Evolutionary conservation across 2,888 invertebrate genomes (phyloP).

Genomic region (Leptopilina myrica): DNA sequence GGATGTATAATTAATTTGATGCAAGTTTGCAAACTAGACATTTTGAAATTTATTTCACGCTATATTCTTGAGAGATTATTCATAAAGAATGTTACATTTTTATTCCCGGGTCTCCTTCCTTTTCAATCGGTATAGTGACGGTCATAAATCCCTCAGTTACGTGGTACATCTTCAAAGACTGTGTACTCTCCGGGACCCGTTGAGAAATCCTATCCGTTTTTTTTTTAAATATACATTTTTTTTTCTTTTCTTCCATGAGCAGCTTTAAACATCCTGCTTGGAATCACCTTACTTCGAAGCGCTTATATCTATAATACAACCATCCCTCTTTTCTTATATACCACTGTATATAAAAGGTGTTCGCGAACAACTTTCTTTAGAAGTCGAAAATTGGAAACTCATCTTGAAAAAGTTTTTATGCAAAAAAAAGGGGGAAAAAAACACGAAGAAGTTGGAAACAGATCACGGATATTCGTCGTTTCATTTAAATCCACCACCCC

Average conservation of each 20-base stretch:
- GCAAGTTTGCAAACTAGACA: background rate
- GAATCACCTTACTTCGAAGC: background rate
- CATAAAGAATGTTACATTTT: conserved; percentile 27
- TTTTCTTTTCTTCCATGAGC: background rate
- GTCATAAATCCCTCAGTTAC: conserved; percentile 35
- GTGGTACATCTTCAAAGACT: conserved; percentile 35
- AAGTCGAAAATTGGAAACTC: conserved; percentile 29
- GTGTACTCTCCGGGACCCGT: conserved; percentile 5
- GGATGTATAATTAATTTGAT: background rate
- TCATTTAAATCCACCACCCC: conserved; percentile 2
- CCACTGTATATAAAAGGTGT: conserved; percentile 22
- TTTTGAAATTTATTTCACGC: background rate
- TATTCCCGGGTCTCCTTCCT: background rate
- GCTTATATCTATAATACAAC: background rate
- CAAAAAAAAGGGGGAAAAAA: too few species aligned
- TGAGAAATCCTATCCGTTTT: conserved; percentile 29
- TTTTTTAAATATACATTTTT: background rate
- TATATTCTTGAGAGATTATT: conserved; percentile 4
- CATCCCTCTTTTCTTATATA: background rate
- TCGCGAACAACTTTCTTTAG: conserved; percentile 12
- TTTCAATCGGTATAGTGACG: conserved; percentile 33
- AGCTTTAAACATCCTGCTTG: conserved; percentile 28
- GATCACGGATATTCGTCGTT: conserved; percentile 33
- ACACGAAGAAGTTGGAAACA: background rate
- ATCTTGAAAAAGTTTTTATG: conserved; percentile 4